phyloP scores from a whole-genome alignment of 2,888 invertebrate species.

The Brachyopa scutellaris region DNA sequence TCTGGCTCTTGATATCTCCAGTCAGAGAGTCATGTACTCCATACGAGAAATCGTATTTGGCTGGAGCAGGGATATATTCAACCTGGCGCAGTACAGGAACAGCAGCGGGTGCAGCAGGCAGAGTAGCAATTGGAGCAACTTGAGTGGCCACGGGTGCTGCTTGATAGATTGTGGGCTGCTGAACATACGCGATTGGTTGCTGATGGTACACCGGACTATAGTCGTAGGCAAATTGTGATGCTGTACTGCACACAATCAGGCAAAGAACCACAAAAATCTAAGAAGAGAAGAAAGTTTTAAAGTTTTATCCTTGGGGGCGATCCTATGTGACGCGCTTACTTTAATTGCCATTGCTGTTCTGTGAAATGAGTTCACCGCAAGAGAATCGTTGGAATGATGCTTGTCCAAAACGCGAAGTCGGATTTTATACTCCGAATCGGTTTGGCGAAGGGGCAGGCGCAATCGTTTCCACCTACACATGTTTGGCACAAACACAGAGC shows the following conservation, averaged over 20 bases:
- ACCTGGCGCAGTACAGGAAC: slow-evolving; percentile 70
- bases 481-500: slow-evolving; percentile 15
- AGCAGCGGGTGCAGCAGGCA: slow-evolving; percentile 57
- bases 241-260: slow-evolving; percentile 75
- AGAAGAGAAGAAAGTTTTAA: slow-evolving; percentile 10
- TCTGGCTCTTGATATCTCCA: slow-evolving; percentile 83
- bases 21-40: slow-evolving; percentile 83
- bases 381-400: slow-evolving; percentile 56
- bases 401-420: slow-evolving; percentile 43
- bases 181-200: slow-evolving; percentile 60
- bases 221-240: slow-evolving; percentile 77
- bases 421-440: slow-evolving; percentile 61
- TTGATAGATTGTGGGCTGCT: slow-evolving; percentile 35
- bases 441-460: slow-evolving; percentile 7
- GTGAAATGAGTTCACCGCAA: slow-evolving; percentile 40
- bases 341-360: slow-evolving; percentile 44
- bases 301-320: slow-evolving; percentile 16
- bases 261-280: slow-evolving; percentile 76
- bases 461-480: slow-evolving; percentile 40
- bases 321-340: slow-evolving; percentile 30
- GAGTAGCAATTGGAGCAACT: slow-evolving; percentile 36
- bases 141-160: slow-evolving; percentile 10
- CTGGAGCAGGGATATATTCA: slow-evolving; percentile 77
- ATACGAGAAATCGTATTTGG: slow-evolving; percentile 82
- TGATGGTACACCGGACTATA: slow-evolving; percentile 75